Conservation (phyloP, 1,140 invertebrate genomes). For the Ostrea denselamellosa region DNA sequence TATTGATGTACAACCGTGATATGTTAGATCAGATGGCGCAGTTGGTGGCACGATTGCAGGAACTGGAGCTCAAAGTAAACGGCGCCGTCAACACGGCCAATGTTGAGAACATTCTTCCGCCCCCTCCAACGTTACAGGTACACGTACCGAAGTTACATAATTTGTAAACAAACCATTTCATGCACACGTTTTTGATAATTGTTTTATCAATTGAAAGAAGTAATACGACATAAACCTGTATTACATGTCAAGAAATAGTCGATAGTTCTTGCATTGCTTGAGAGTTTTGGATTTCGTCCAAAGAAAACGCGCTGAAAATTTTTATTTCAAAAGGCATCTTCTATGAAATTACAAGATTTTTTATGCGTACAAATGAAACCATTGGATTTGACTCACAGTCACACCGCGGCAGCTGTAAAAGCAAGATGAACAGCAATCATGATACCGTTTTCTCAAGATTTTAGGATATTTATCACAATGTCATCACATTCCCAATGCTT, state of each 20-base stretch:
- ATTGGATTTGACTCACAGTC: not conserved
- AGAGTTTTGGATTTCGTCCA: not conserved
- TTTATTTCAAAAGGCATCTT: not conserved
- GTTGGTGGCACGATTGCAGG: conserved; percentile 90
- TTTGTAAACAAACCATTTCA: not conserved
- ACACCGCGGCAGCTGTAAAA: conserved; percentile 4
- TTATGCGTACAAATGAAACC: not conserved
- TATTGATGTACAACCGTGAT: conserved; percentile 96
- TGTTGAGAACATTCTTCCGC: conserved; percentile 56
- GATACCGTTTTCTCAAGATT: not conserved
- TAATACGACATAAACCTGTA: not conserved
- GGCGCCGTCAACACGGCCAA: conserved; percentile 59
- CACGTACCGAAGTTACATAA: conserved; percentile 6
- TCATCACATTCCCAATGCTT: too few relatives aligned
- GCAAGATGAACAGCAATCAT: not conserved
- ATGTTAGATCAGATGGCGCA: conserved; percentile 89
- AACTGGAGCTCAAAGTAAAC: conserved; percentile 84
- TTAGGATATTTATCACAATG: not conserved
- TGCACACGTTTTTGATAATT: not conserved
- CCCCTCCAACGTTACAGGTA: conserved; percentile 63
- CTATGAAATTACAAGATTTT: not conserved
- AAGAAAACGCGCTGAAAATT: not conserved
- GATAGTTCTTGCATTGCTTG: not conserved
- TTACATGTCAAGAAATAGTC: not conserved
- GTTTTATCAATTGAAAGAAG: not conserved